A percentile compares a stretch with the other conserved stretches of the same genome.
Conservation (phyloP, 2,888 invertebrate species). For the Nephrocerus scutellatus region DNA sequence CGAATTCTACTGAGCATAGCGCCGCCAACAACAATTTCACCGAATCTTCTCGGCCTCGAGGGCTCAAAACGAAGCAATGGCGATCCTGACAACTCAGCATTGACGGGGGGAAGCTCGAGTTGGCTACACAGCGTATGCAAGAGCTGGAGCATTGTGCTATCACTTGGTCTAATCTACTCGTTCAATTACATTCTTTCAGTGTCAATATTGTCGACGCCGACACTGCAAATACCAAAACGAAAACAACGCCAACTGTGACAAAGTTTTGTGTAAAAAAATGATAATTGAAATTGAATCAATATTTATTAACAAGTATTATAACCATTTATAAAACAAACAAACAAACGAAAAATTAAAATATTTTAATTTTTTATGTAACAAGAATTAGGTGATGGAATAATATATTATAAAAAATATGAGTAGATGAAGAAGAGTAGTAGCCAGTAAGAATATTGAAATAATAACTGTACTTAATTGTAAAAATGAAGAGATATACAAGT, state of each 20-base stretch:
- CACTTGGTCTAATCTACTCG: too few relatives aligned
- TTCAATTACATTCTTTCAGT: slow-evolving; percentile 2
- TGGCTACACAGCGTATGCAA: too few relatives aligned
- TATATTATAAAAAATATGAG: too few relatives aligned
- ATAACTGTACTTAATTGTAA: too few relatives aligned
- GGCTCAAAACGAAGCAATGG: slow-evolving; percentile 43
- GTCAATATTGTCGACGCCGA: slow-evolving; percentile 1
- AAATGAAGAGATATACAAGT: too few relatives aligned
- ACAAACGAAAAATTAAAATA: too few relatives aligned
- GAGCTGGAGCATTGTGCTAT: too few relatives aligned
- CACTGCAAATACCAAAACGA: not conserved
- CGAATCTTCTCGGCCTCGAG: slow-evolving; percentile 45
- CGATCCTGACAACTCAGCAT: slow-evolving; percentile 47
- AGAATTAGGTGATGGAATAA: too few relatives aligned
- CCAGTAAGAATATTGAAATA: too few relatives aligned
- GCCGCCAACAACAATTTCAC: slow-evolving; percentile 44
- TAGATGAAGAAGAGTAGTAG: too few relatives aligned
- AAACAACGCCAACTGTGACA: slow-evolving; percentile 35
- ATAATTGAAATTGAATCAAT: too few relatives aligned
- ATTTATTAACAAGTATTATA: slow-evolving; percentile 9
- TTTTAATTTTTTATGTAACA: too few relatives aligned
- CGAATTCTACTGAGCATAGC: slow-evolving; percentile 40
- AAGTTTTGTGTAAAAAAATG: slow-evolving; percentile 16
- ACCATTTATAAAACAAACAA: not conserved
- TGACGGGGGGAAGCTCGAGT: slow-evolving; percentile 37